These are phyloP conservation scores for Coecobrya sp. DNA, from an alignment of 2,888 invertebrate species.

Conservation along the genomic window DNA sequence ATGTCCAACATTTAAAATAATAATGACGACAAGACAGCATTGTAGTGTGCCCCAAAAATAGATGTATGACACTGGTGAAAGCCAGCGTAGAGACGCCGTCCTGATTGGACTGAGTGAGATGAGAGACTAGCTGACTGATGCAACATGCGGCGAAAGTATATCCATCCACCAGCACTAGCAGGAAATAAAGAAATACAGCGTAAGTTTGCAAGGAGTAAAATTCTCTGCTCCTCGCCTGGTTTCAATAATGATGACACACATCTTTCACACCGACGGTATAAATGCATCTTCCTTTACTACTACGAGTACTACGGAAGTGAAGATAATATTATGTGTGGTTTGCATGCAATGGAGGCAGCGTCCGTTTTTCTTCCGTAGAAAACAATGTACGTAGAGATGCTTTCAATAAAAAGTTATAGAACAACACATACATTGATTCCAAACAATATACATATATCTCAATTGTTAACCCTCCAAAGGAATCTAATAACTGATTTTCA, in stretches of 20 bases:
- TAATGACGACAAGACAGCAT: background rate
- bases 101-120: slow-evolving; percentile 54
- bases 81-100: slow-evolving; percentile 32
- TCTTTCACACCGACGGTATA: slow-evolving; percentile 60
- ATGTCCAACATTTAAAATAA: background rate
- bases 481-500: too few relatives aligned
- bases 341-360: background rate
- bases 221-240: background rate
- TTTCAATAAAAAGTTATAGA: too few relatives aligned
- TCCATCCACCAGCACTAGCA: background rate
- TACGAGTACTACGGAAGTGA: background rate
- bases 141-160: slow-evolving; percentile 74
- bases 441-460: too few relatives aligned
- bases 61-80: slow-evolving; percentile 28
- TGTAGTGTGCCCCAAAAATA: background rate
- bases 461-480: too few relatives aligned
- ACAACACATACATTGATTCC: too few relatives aligned
- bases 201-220: slow-evolving; percentile 40
- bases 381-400: too few relatives aligned
- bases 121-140: slow-evolving; percentile 70
- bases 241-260: slow-evolving; percentile 43
- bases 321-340: background rate
- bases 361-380: background rate
- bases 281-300: slow-evolving; percentile 4
- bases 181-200: background rate